Evolutionary conservation across 2,888 invertebrate species (phyloP), one percentile per base, ranked within the genome.

Genomic region (Lymantria monacha): DNA sequence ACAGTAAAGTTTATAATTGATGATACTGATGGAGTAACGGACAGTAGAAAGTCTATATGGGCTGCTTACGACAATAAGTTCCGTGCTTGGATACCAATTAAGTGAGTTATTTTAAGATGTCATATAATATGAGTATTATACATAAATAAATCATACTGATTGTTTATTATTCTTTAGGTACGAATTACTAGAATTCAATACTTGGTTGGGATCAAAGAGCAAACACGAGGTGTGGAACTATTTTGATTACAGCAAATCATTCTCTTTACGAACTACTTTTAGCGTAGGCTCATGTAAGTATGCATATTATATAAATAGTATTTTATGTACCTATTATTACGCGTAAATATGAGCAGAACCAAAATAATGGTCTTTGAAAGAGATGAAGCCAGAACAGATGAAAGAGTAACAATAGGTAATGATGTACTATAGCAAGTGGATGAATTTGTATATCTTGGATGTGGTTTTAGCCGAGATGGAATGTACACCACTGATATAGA

Each of bases 211-310:
- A 49, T 63, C 63, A 9, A 60, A 76, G 12, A 48, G 51, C 0
- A 59, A 61, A 3, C 80, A 84, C 30, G 71, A 73, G n/a, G 63
- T 85, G 30, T 82, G 76, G 79, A 77, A 83, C 44, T 83, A 75
- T 38, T 67, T 46, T 12, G 53, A 55, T 42, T 67, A 53, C 44
- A 38, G 41, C 0, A 57, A 48, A n/a, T 9, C 12, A 1, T 66
- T 66, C 43, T 57, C 69, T 12, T 30, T 47, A 30, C 44, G 46
- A 10, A 47, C 10, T 7, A 36, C 51, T 11, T 66, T 65, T 30
- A 42, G 44, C 44, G 22, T 62, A 31, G 10, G 44, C 2, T 33
- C 46, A 2, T 65, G 66, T 62, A 51, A 64, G 47, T 69, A 40
- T n/a, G 13, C 7, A 30, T 48, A 13, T 9, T 22, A n/a, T 30